phyloP scores from a whole-genome alignment of 1,140 invertebrate genomes.

The Drosophila erecta region DNA sequence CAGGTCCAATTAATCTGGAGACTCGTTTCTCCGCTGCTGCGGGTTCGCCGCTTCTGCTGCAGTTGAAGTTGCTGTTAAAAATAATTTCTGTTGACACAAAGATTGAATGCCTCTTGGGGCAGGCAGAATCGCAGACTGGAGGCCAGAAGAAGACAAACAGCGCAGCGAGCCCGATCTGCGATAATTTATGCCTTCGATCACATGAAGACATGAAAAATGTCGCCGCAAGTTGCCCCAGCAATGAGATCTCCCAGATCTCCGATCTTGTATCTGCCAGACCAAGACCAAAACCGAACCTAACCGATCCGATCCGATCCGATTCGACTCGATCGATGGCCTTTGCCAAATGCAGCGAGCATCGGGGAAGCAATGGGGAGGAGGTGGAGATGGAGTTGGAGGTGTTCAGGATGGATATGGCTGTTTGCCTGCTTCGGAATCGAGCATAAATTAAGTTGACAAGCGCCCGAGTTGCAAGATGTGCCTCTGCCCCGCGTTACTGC shows the following conservation, averaged over 20 bases:
- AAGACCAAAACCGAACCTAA: conserved; percentile 9
- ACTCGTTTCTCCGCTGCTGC: conserved; percentile 29
- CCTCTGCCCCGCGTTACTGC: conserved; percentile 6
- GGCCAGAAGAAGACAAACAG: conserved; percentile 40
- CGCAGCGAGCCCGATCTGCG: conserved; percentile 48
- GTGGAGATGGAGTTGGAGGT: not conserved
- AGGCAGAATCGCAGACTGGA: conserved; percentile 9
- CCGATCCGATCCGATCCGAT: conserved; percentile 11
- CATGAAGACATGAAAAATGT: conserved; percentile 82
- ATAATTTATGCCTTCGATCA: conserved; percentile 83
- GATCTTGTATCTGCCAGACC: conserved; percentile 19
- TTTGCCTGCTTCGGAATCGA: conserved; percentile 58
- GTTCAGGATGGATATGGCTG: conserved; percentile 11
- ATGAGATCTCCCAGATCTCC: conserved; percentile 58
- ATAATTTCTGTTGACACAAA: conserved; percentile 83
- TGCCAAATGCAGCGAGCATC: conserved; percentile 62
- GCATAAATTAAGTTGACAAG: conserved; percentile 82
- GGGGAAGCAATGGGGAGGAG: conserved; percentile 3
- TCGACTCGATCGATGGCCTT: conserved; percentile 61
- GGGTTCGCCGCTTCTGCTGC: conserved; percentile 24
- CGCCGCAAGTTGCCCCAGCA: conserved; percentile 72
- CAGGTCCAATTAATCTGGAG: conserved; percentile 75
- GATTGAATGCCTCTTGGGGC: conserved; percentile 69
- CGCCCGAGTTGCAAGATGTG: conserved; percentile 33
- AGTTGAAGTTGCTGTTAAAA: conserved; percentile 74